phyloP scores from a whole-genome alignment of 2,797 vertebrate genomes.

The Acridotheres tristis region DNA sequence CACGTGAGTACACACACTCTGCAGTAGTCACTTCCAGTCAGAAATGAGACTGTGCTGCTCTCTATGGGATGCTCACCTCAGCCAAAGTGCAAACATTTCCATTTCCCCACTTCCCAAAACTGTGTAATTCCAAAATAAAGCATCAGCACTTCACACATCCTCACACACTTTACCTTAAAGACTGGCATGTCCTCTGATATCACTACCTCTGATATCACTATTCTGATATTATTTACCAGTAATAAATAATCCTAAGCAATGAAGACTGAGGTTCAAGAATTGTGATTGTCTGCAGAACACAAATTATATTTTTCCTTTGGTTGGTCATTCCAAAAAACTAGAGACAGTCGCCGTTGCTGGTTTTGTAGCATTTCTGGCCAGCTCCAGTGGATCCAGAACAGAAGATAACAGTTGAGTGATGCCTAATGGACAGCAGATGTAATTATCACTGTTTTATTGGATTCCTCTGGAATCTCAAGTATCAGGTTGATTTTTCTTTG shows the following conservation, averaged over 20 bases:
- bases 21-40: not conserved
- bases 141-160: not conserved
- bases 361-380: not conserved
- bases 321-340: not conserved
- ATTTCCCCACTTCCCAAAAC: not conserved
- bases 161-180: not conserved
- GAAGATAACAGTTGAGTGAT: not conserved
- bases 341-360: not conserved
- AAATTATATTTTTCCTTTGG: not conserved
- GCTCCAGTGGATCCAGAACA: not conserved
- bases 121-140: not conserved
- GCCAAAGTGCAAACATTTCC: not conserved
- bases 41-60: accelerated
- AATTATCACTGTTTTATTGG: not conserved
- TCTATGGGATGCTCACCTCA: not conserved
- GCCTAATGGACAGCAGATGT: not conserved
- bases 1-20: not conserved
- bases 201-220: not conserved
- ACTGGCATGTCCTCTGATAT: not conserved
- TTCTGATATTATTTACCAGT: not conserved
- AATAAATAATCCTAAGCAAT: not conserved
- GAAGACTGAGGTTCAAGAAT: not conserved
- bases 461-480: not conserved
- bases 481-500: not conserved
- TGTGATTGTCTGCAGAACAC: not conserved